Percentiles rank a stretch among this genome's conserved stretches.
These are phyloP conservation scores for Masticophis lateralis DNA, from an alignment of 2,797 vertebrate genomes.

Conservation along the genomic window DNA sequence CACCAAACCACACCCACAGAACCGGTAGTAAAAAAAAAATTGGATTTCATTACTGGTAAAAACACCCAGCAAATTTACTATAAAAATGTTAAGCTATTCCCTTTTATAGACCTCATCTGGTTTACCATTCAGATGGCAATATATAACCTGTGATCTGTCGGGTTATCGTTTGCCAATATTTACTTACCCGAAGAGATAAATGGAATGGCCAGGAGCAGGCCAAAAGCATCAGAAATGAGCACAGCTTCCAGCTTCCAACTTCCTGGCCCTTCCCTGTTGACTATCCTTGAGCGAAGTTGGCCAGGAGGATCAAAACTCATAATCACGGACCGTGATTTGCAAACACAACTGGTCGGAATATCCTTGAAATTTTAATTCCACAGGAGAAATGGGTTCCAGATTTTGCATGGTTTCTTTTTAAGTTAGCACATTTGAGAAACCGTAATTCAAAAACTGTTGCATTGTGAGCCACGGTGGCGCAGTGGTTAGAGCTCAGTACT, in stretches of 20 bases:
- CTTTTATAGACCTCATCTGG: background rate
- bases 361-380: background rate
- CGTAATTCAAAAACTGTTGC: background rate
- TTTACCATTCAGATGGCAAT: background rate
- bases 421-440: background rate
- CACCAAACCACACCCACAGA: no score
- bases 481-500: no score
- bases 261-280: background rate
- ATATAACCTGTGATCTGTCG: no score
- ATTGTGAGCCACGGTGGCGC: no score
- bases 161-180: no score
- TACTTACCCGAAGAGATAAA: no score
- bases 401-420: background rate
- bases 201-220: background rate
- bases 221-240: background rate
- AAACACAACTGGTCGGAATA: background rate
- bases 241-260: no score
- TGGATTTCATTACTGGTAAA: background rate
- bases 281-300: background rate
- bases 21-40: no score
- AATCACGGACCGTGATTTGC: background rate
- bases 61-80: background rate
- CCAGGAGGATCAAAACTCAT: background rate
- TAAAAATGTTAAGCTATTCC: background rate
- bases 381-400: background rate